Evolutionary conservation across 2,888 invertebrate genomes (phyloP).

Genomic region (Pyralis farinalis): DNA sequence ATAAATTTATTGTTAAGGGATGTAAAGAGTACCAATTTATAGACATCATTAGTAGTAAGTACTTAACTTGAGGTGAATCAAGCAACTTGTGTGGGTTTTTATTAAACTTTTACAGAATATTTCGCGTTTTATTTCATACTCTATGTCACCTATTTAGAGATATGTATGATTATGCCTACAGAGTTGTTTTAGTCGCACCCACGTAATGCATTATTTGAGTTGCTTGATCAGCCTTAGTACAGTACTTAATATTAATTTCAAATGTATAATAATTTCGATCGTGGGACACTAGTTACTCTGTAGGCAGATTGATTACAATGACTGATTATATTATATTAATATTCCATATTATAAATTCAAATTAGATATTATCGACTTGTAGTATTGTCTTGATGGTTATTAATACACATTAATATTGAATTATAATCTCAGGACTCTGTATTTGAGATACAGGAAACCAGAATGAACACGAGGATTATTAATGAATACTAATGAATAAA

Average conservation of each 20-base stretch:
- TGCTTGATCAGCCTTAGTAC: conserved; percentile 73
- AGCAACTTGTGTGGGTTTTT: conserved; percentile 74
- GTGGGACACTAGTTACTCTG: conserved; percentile 56
- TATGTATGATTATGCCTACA: conserved; percentile 43
- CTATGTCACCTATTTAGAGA: conserved; percentile 21
- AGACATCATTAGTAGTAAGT: conserved; percentile 9
- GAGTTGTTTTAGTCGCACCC: conserved; percentile 60
- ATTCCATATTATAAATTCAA: too few species aligned
- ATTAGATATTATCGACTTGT: too few species aligned
- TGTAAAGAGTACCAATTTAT: too few species aligned
- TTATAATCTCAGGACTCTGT: too few species aligned
- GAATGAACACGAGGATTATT: too few species aligned
- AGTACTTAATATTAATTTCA: conserved; percentile 26
- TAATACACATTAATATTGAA: too few species aligned
- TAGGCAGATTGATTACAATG: conserved; percentile 26
- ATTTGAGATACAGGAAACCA: too few species aligned
- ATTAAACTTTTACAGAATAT: conserved; percentile 55
- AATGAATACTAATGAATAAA: too few species aligned
- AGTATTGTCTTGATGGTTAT: too few species aligned
- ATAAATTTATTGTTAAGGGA: too few species aligned
- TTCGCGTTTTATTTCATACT: conserved; percentile 62
- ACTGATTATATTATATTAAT: neutral
- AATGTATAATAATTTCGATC: conserved; percentile 19
- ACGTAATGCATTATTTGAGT: conserved; percentile 45
- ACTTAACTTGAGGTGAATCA: conserved; percentile 61